Base-by-base conservation (phyloP, 2,797 vertebrate genomes). In the Sebastes kiyomatsui region DNA sequence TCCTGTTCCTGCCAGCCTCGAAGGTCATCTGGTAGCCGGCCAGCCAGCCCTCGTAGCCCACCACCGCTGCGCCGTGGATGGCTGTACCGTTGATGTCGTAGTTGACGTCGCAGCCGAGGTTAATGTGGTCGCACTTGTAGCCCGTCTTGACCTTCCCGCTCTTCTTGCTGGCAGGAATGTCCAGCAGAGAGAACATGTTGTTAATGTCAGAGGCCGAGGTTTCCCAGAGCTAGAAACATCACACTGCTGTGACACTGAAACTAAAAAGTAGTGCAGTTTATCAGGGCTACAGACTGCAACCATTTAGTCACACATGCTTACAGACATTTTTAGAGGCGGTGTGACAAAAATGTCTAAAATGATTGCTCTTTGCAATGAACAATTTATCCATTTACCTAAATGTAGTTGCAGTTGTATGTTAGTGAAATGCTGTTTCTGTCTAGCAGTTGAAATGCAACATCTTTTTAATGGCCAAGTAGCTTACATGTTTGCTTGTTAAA, bases 1-100 rank as follows among this genome's bases (percentile, higher is more conserved):
- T 93, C 82, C 96, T 94, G 72, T 98, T 99, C 94, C 98, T 97
- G 0, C 97, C 93, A 0, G 98, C 97, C 94, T 99, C 98, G 58
- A 98, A 99, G 68, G 96, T 98, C 96, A 96, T 97, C 95, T 99
- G 98, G 95, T 99, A 99, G 71, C 98, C 98, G 0, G 98, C 98
- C 87, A 99, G 93, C 98, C 98, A 99, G 61, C 98, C 98, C 86
- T 99, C 98, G 0, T 97, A 98, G 75, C 97, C 98, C 79, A 98
- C 93, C 81, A 99, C 98, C 3, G 95, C 93, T 0, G 96, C 96
- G 0, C 97, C 97, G 6, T 97, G 97, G 85, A 99, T 87, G 0
- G 98, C 97, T 4, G 98, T 97, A 5, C 98, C 98, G 0, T 98
- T 98, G 42, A 99, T 99, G 90, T 99, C 98, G 0, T 99, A 98